Evolutionary conservation across 2,113 vertebrate genomes (phyloP), one percentile per base, ranked within the genome.

Genomic region (Anhinga rufa): DNA sequence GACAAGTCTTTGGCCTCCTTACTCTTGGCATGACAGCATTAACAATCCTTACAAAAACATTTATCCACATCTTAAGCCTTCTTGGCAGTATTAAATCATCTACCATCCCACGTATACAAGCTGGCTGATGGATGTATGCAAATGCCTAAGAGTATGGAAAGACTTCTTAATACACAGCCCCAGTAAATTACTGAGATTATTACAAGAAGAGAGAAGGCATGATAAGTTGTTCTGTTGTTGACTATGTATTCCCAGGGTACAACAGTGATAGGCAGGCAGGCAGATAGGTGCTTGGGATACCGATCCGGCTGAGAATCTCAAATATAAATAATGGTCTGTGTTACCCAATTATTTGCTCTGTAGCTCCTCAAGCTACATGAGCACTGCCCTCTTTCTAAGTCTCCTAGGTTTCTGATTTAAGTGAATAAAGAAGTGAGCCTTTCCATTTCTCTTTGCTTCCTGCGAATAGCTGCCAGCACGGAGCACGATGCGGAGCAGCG

Each of bases 71-170:
- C 71, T 86, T 91, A 82, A 97, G 64, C 82, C 66, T 86, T 64
- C 78, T 62, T 88, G 89, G 82, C 75, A 48, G 76, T 70, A 91
- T 81, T 95, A 96, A 95, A 95, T 97, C 93, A 90, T 93, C 82
- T 88, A 38, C 79, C 89, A 90, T 86, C 93, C 94, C 90, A 95
- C 75, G 1, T 86, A 88, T 65, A 74, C 79, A 94, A 83, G 91
- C 91, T 88, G 89, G 75, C 75, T 96, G 95, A 97, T 93, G 84
- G 94, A 95, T 96, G 72, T 90, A 95, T 96, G 96, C 93, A 97
- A 97, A 96, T 96, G 62, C 68, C 76, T 87, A 57, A 62, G 0
- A 1, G 46, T 31, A 70, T 71, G 83, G 54, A 82, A 92, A 93
- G 81, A 42, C 44, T 12, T 95, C 96, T 94, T 96, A 92, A 95